phyloP scores from a whole-genome alignment of 2,888 invertebrate genomes.

The Brachyptera risi region DNA sequence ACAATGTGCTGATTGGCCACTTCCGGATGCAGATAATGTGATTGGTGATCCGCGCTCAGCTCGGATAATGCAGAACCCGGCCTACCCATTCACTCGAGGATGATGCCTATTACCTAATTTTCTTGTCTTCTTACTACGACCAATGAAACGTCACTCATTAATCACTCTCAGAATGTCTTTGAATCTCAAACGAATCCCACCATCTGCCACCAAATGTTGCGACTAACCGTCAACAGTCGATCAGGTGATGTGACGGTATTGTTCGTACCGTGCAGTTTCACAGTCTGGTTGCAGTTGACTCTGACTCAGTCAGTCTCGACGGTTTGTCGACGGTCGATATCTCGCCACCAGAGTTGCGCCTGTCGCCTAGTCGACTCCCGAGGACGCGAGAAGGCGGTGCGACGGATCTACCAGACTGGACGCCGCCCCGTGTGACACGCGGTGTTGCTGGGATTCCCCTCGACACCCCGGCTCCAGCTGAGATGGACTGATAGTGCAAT shows the following conservation, averaged over 20 bases:
- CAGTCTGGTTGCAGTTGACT: not conserved
- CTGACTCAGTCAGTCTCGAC: not conserved
- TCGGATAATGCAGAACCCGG: slow-evolving; percentile 27
- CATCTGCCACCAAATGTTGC: too few species aligned
- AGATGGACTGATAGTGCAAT: too few species aligned
- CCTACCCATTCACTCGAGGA: slow-evolving; percentile 30
- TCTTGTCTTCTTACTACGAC: too few species aligned
- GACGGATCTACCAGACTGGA: not conserved
- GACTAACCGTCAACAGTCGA: not conserved
- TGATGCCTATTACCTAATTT: not conserved
- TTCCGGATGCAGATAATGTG: not conserved
- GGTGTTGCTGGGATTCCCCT: not conserved
- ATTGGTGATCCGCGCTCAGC: slow-evolving; percentile 29
- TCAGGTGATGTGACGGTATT: not conserved
- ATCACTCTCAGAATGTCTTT: too few species aligned
- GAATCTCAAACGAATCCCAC: too few species aligned
- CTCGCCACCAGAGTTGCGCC: not conserved
- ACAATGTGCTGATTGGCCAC: not conserved
- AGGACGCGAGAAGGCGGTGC: too few species aligned
- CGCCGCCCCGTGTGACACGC: not conserved
- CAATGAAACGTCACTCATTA: too few species aligned
- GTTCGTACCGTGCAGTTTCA: not conserved
- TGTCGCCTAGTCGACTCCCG: not conserved
- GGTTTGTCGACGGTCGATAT: not conserved
- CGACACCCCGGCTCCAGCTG: not conserved